Base-by-base conservation (phyloP, 2,888 invertebrate genomes). In the Xestia sexstrigata region DNA sequence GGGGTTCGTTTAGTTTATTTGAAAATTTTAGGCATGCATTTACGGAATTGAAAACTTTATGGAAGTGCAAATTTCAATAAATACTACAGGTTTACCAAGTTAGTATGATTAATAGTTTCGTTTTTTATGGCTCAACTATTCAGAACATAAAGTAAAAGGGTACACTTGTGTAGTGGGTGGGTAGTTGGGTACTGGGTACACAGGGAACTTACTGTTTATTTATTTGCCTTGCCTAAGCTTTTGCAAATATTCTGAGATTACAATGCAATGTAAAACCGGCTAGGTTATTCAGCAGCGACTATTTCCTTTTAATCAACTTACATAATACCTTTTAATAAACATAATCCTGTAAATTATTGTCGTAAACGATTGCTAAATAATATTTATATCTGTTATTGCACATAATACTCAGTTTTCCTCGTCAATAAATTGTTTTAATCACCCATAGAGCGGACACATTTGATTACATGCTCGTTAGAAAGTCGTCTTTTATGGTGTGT, bases 31-130 rank as follows among this genome's bases (percentile, higher is more conserved):
- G 91, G 87, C 89, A 89, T 91, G 91, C 93, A 92, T 94, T 94
- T 93, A 91, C 89, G 83, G 89, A 93, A 94, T 93, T 93, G 92
- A 91, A 92, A 91, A 90, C 85, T 92, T 91, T 89, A 89, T 88
- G 84, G 82, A 68, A 83, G 87, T 84, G 89, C 86, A 86, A 89
- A 89, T 86, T 88, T 84, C 45, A 76, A 68, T 79, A 80, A 77
- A 78, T 86, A 66, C 52, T 26, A 9, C 35, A 55, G 45, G 11
- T 82, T 76, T 72, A 75, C 42, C 23, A 74, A 62, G 23, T 58
- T 75, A 17, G 5, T 62, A 49, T 81, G 71, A 81, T 70, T 66
- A 49, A 76, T 35, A 30, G 45, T 45, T 26, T 35, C 6, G 39
- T 58, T 67, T 72, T 45, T 74, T 55, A 73, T 67, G 66, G 15